Evolutionary conservation across 2,888 invertebrate genomes (phyloP).

Genomic region (Leucoma salicis): DNA sequence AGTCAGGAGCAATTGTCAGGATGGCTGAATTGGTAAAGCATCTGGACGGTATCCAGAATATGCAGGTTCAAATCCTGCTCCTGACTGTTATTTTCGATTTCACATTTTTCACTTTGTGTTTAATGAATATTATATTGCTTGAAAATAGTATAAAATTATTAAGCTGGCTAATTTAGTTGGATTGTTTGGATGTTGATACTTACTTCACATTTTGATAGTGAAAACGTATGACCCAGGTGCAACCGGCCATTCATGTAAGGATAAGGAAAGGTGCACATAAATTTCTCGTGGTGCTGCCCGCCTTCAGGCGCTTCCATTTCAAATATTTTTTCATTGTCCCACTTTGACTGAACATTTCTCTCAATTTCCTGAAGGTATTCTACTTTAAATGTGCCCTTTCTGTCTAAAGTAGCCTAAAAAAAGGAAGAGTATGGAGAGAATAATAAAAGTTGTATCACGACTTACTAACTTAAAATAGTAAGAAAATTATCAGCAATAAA

Average conservation of each 20-base stretch:
- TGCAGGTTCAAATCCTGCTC: too few relatives aligned
- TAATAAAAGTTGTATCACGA: neutral
- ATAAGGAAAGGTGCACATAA: conserved; percentile 96
- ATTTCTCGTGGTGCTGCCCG: conserved; percentile 88
- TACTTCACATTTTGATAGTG: conserved; percentile 98
- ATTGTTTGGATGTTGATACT: too few relatives aligned
- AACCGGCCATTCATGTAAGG: conserved; percentile 99
- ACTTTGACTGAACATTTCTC: conserved; percentile 90
- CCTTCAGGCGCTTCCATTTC: conserved; percentile 90
- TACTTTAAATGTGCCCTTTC: conserved; percentile 98
- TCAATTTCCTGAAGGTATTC: conserved; percentile 96
- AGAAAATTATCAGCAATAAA: neutral
- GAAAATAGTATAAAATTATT: too few relatives aligned
- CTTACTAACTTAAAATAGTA: neutral
- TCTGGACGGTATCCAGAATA: too few relatives aligned
- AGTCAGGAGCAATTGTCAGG: too few relatives aligned
- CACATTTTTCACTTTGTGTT: too few relatives aligned
- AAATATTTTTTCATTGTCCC: conserved; percentile 91
- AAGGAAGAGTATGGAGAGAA: neutral
- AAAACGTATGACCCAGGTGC: conserved; percentile 98
- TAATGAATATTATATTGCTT: too few relatives aligned
- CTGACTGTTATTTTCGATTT: too few relatives aligned
- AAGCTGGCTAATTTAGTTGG: too few relatives aligned
- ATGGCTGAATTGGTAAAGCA: too few relatives aligned
- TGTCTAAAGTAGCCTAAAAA: conserved; percentile 63